Conservation (phyloP, 1,140 invertebrate genomes). For the Mamestra configurata region DNA sequence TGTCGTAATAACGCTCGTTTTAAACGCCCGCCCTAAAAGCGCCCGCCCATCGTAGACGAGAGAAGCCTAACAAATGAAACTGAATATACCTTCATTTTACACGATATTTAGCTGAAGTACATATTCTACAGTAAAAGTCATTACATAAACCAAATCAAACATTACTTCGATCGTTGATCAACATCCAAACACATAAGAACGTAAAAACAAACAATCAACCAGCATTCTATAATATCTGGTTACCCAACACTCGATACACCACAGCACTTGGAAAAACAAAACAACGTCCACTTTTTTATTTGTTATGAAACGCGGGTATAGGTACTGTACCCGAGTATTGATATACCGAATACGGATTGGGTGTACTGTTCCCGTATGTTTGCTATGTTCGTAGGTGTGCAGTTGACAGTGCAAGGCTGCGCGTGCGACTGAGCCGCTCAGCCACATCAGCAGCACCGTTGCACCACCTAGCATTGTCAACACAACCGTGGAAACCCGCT, state of each 20-base stretch:
- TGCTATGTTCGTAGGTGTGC: conserved; percentile 44
- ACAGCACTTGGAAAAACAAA: conserved; percentile 37
- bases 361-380: too few species aligned
- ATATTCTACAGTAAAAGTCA: too few species aligned
- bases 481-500: conserved; percentile 79
- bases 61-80: too few species aligned
- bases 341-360: conserved; percentile 1
- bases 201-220: conserved; percentile 52
- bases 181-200: neutral
- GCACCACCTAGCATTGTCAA: conserved; percentile 81
- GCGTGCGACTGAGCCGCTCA: conserved; percentile 71
- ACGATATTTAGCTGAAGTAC: too few species aligned
- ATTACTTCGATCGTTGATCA: neutral
- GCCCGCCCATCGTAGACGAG: conserved; percentile 3
- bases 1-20: neutral
- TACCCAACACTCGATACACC: conserved; percentile 22
- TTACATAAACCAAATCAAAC: conserved; percentile 1
- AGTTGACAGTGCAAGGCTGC: conserved; percentile 72
- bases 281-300: conserved; percentile 34
- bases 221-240: conserved; percentile 27
- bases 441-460: conserved; percentile 72
- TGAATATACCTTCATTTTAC: neutral
- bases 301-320: conserved; percentile 24
- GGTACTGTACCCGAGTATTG: too few species aligned
- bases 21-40: conserved; percentile 21